Evolutionary conservation across 2,888 invertebrate genomes (phyloP).

Genomic region (Amblyteles armatorius): DNA sequence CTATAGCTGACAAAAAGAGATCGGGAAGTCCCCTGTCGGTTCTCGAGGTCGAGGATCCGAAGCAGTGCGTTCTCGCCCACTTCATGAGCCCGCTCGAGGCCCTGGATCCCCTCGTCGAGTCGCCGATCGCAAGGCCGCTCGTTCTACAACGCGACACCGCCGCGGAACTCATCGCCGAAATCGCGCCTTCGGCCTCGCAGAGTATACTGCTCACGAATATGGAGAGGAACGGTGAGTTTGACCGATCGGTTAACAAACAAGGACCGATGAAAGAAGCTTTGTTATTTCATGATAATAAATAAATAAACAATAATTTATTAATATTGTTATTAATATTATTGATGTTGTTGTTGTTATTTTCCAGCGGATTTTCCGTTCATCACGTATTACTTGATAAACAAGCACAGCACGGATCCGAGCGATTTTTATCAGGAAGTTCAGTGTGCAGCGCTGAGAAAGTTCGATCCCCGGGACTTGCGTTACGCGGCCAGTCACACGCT

Average conservation of each 20-base stretch:
- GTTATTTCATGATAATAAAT: neutral
- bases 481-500: slow-evolving; percentile 95
- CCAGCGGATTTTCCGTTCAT: slow-evolving; percentile 96
- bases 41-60: slow-evolving; percentile 95
- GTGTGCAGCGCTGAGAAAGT: slow-evolving; percentile 93
- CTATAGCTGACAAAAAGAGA: slow-evolving; percentile 87
- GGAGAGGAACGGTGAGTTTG: slow-evolving; percentile 90
- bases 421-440: slow-evolving; percentile 94
- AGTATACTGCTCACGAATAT: slow-evolving; percentile 95
- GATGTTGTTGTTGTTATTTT: neutral
- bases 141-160: slow-evolving; percentile 92
- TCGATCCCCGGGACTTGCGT: slow-evolving; percentile 92
- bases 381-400: slow-evolving; percentile 95
- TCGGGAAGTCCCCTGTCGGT: slow-evolving; percentile 89
- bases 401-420: slow-evolving; percentile 93
- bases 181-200: slow-evolving; percentile 87
- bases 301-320: too few relatives aligned
- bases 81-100: slow-evolving; percentile 95
- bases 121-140: slow-evolving; percentile 92
- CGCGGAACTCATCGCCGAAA: slow-evolving; percentile 91
- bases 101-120: slow-evolving; percentile 94
- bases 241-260: neutral
- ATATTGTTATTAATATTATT: too few relatives aligned
- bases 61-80: slow-evolving; percentile 94
- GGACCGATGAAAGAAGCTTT: neutral